Evolutionary conservation across 2,888 invertebrate species (phyloP).

Genomic region (Ectemnius continuus): DNA sequence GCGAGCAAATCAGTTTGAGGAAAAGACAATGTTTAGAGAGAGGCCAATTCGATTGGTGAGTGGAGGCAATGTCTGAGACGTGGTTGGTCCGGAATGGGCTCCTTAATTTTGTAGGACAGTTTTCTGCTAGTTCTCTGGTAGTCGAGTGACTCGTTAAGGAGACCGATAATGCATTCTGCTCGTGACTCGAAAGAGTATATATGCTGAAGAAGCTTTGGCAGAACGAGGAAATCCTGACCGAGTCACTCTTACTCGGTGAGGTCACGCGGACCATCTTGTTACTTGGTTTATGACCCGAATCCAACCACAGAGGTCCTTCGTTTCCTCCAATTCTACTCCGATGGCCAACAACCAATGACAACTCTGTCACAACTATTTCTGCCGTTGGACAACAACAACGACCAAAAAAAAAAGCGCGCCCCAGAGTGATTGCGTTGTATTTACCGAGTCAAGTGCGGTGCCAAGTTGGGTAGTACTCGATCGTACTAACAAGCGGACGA

Average conservation of each 20-base stretch:
- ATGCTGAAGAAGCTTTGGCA: not conserved
- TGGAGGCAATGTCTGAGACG: not conserved
- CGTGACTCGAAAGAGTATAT: constrained; percentile 12
- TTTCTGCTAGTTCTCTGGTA: constrained; percentile 14
- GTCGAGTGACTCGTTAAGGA: constrained; percentile 31
- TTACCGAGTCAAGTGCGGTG: constrained; percentile 3
- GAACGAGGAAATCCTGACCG: constrained; percentile 28
- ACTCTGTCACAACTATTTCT: constrained; percentile 12
- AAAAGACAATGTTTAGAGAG: too few relatives aligned
- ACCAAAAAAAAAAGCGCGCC: too few relatives aligned
- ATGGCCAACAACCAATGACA: not conserved
- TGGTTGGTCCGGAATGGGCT: not conserved
- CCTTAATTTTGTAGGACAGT: constrained; percentile 5
- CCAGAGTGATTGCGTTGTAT: not conserved
- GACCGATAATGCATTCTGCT: constrained; percentile 30
- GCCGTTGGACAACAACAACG: not conserved
- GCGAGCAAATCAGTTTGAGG: not conserved
- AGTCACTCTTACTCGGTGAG: constrained; percentile 18
- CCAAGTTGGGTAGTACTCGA: not conserved
- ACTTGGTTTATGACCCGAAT: constrained; percentile 36
- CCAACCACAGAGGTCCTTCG: constrained; percentile 23
- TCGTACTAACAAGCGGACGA: not conserved
- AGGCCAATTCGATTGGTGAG: not conserved
- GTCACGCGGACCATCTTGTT: constrained; percentile 40
- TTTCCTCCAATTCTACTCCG: constrained; percentile 11